A percentile compares a stretch with the other conserved stretches of the same genome.
Evolutionary conservation across 2,113 vertebrate species (phyloP).

Genomic region (Chascanopsetta lugubris): DNA sequence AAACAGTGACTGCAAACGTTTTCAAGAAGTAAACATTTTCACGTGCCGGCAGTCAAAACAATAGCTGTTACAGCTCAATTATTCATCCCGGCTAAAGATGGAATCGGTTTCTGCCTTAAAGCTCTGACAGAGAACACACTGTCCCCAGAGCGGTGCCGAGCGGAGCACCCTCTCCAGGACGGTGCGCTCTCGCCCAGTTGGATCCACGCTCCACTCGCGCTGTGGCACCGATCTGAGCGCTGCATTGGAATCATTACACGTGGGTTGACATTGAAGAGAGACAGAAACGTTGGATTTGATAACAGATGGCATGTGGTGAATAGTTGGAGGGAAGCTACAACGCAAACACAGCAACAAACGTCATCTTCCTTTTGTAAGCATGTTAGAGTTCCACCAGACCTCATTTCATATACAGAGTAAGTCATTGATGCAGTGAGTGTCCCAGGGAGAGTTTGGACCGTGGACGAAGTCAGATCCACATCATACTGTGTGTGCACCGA

Average conservation of each 20-base stretch:
- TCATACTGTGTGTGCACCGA: not conserved
- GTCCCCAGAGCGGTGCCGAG: conserved; percentile 19
- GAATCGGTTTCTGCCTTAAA: conserved; percentile 15
- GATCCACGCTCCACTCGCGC: not conserved
- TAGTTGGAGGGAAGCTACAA: not conserved
- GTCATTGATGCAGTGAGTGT: not conserved
- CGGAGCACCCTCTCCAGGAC: too few relatives aligned
- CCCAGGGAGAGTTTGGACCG: not conserved
- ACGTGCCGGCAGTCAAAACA: conserved; percentile 8
- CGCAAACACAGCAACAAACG: not conserved
- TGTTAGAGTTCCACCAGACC: not conserved
- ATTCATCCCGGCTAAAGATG: conserved; percentile 9
- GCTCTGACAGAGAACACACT: conserved; percentile 34
- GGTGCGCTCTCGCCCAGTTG: conserved; percentile 20
- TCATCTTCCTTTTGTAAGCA: conserved; percentile 3
- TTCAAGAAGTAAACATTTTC: conserved; percentile 5
- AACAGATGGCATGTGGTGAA: not conserved
- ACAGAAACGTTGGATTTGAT: not conserved
- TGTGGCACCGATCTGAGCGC: not conserved
- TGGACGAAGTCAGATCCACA: not conserved
- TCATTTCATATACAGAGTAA: not conserved
- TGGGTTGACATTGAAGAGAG: not conserved
- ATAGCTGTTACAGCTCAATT: not conserved
- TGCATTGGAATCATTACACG: conserved; percentile 9
- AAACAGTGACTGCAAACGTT: conserved; percentile 1